phyloP scores from a whole-genome alignment of 2,888 invertebrate genomes.

The Macropis europaea region DNA sequence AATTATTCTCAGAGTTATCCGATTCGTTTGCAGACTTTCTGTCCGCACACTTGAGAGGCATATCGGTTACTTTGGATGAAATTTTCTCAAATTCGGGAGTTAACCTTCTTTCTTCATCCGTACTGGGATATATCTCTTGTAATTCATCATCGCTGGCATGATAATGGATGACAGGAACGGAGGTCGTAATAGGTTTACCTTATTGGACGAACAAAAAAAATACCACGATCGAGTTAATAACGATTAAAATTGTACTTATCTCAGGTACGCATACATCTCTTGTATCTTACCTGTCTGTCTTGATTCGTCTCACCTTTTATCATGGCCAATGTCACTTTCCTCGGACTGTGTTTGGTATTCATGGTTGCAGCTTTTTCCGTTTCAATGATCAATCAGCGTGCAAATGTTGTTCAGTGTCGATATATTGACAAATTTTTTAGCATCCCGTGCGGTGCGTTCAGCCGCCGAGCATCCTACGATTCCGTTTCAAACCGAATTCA shows the following conservation, averaged over 20 bases:
- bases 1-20: slow-evolving; percentile 72
- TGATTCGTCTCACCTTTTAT: slow-evolving; percentile 72
- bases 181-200: slow-evolving; percentile 80
- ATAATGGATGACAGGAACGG: slow-evolving; percentile 84
- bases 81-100: slow-evolving; percentile 79
- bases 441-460: no score
- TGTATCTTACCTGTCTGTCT: not conserved
- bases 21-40: slow-evolving; percentile 80
- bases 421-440: not conserved
- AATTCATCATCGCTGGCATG: slow-evolving; percentile 89
- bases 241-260: not conserved
- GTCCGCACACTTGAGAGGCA: slow-evolving; percentile 78
- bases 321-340: slow-evolving; percentile 77
- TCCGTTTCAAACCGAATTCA: no score
- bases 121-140: slow-evolving; percentile 84
- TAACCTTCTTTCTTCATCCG: slow-evolving; percentile 82
- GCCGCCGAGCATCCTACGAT: no score
- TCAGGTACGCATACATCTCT: slow-evolving; percentile 3
- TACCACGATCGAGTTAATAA: not conserved
- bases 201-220: not conserved
- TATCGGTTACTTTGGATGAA: slow-evolving; percentile 73
- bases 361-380: slow-evolving; percentile 48
- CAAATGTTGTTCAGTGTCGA: not conserved
- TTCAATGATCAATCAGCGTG: not conserved
- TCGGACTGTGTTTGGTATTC: slow-evolving; percentile 74